phyloP scores from a whole-genome alignment of 1,140 invertebrate genomes.

The Metopolophium dirhodum region DNA sequence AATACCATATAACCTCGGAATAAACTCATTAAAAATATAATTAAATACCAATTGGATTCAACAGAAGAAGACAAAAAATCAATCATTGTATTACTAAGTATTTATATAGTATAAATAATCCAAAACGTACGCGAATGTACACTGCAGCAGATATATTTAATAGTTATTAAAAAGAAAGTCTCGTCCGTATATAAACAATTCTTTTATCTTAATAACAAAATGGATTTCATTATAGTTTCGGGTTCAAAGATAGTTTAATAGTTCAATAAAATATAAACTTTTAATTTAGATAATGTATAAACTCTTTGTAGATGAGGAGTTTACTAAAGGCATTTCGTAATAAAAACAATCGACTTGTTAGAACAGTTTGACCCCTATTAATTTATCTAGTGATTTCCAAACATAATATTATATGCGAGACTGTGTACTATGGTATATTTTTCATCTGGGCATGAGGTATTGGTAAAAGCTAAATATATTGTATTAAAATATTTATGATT shows the following conservation, averaged over 20 bases:
- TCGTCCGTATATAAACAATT: not conserved
- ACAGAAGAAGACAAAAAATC: not conserved
- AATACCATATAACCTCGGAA: not conserved
- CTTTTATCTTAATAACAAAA: not conserved
- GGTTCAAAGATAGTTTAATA: not conserved
- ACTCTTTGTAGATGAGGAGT: not conserved
- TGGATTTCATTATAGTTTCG: not conserved
- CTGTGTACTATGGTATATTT: not conserved
- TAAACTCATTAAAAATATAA: not conserved
- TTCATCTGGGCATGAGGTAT: not conserved
- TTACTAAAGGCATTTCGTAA: not conserved
- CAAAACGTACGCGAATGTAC: too few relatives aligned
- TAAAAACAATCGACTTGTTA: not conserved
- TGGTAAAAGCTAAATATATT: not conserved
- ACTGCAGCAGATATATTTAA: not conserved
- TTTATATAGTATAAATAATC: too few relatives aligned
- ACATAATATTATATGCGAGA: not conserved
- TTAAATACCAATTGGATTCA: not conserved
- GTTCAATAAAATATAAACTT: not conserved
- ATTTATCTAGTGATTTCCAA: not conserved
- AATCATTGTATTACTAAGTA: not conserved
- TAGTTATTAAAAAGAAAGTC: not conserved
- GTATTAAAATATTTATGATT: not conserved
- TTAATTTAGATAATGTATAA: slow-evolving; percentile 17
- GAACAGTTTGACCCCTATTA: not conserved